Evolutionary conservation across 2,797 vertebrate species (phyloP).

Genomic region (Benthosema pterotum): DNA sequence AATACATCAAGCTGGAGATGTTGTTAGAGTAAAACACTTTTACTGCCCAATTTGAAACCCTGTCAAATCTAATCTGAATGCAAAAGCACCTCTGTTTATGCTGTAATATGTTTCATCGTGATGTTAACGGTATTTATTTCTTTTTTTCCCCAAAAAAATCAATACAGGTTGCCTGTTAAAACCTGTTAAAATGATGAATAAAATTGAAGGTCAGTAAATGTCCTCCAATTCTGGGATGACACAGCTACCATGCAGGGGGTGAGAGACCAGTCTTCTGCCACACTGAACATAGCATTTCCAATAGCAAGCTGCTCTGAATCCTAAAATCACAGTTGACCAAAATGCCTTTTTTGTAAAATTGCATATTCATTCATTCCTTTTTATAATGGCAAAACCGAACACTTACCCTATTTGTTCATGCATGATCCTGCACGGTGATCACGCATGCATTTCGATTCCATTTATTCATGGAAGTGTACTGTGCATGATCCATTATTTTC

Average conservation of each 20-base stretch:
- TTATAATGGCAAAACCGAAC: background rate
- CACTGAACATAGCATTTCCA: background rate
- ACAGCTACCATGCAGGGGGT: constrained; percentile 1
- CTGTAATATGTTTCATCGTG: too few species aligned
- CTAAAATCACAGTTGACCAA: background rate
- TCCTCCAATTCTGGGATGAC: background rate
- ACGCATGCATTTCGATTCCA: background rate
- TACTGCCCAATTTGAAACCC: too few species aligned
- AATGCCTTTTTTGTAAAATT: background rate
- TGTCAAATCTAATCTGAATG: too few species aligned
- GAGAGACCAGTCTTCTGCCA: constrained; percentile 10
- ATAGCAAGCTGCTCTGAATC: background rate
- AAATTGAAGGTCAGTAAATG: too few species aligned
- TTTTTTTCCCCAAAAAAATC: too few species aligned
- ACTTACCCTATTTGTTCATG: background rate
- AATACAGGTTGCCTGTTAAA: too few species aligned
- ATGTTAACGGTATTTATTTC: too few species aligned
- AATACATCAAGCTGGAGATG: too few species aligned
- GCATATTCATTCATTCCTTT: background rate
- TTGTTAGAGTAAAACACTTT: too few species aligned
- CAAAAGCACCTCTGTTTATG: too few species aligned
- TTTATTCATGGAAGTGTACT: background rate
- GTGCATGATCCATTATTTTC: constrained; percentile 1
- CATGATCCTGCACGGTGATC: background rate
- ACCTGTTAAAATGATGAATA: too few species aligned